Conservation (phyloP, 2,888 invertebrate genomes). For the Macroteleia sp. region DNA sequence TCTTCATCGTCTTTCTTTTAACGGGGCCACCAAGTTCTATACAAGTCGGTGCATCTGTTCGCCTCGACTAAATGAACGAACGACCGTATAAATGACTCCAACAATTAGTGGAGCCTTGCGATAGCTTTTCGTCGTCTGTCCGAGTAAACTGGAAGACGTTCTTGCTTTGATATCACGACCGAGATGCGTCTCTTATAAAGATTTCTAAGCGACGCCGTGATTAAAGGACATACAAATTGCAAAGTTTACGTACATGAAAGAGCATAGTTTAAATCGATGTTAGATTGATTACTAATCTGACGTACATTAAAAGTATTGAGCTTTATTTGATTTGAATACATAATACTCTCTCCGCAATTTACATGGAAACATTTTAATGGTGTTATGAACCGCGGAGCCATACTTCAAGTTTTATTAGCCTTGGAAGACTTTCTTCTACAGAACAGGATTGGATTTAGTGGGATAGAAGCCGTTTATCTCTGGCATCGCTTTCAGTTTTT, state of each 20-base stretch:
- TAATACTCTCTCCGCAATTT: conserved; percentile 17
- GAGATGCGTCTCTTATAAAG: conserved; percentile 50
- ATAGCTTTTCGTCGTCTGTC: conserved; percentile 58
- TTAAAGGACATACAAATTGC: conserved; percentile 65
- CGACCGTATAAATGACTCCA: conserved; percentile 74
- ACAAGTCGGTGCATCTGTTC: conserved; percentile 77
- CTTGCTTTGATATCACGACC: conserved; percentile 63
- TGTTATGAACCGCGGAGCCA: conserved; percentile 36
- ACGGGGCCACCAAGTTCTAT: conserved; percentile 61
- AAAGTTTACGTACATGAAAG: conserved; percentile 46
- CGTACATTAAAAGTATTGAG: too few species aligned
- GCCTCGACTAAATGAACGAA: conserved; percentile 71
- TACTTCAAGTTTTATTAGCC: conserved; percentile 78
- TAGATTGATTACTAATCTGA: conserved; percentile 14
- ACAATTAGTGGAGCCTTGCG: conserved; percentile 71
- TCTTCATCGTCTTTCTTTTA: conserved; percentile 24
- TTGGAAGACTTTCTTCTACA: conserved; percentile 73
- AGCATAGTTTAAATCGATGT: conserved; percentile 16
- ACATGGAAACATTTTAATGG: conserved; percentile 35
- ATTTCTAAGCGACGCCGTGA: conserved; percentile 58
- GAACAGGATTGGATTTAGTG: conserved; percentile 78
- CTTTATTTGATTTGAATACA: too few species aligned
- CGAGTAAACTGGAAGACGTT: conserved; percentile 55
- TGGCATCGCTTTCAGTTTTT: conserved; percentile 81
- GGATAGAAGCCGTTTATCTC: conserved; percentile 81